A percentile compares a stretch with the other conserved stretches of the same genome.
Evolutionary conservation across 2,888 invertebrate species (phyloP).

Genomic region (Lepidocyrtinus sp.): DNA sequence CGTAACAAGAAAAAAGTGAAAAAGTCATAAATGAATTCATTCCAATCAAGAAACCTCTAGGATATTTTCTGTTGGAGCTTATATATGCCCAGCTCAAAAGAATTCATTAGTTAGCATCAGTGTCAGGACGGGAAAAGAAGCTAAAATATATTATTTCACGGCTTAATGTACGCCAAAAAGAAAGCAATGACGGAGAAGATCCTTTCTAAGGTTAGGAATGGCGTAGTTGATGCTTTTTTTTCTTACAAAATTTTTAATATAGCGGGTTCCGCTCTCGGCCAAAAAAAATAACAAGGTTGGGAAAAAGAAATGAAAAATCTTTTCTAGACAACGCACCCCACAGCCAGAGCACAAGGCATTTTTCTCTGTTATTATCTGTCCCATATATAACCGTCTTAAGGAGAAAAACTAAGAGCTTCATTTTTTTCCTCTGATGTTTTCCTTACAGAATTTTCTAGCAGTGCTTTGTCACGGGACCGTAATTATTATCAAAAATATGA

Average conservation of each 20-base stretch:
- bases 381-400: conserved; percentile 42
- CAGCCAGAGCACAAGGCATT: background rate
- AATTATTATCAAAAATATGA: no score
- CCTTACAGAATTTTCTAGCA: no score
- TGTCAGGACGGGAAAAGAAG: conserved; percentile 29
- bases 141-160: background rate
- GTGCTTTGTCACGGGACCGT: no score
- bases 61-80: no score
- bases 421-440: no score
- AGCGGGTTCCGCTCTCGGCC: conserved; percentile 21
- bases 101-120: conserved; percentile 43
- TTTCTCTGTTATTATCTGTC: conserved; percentile 40
- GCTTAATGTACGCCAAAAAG: background rate
- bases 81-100: no score
- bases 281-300: conserved; percentile 23
- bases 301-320: conserved; percentile 48
- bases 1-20: no score
- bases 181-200: background rate
- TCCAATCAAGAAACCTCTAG: no score
- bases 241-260: background rate
- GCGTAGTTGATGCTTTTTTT: background rate
- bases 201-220: background rate
- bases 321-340: conserved; percentile 31
- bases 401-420: background rate
- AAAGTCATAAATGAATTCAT: no score